Evolutionary conservation across 2,888 invertebrate species (phyloP), one percentile per base, ranked within the genome.

Genomic region (Caenorhabditis panamensis): DNA sequence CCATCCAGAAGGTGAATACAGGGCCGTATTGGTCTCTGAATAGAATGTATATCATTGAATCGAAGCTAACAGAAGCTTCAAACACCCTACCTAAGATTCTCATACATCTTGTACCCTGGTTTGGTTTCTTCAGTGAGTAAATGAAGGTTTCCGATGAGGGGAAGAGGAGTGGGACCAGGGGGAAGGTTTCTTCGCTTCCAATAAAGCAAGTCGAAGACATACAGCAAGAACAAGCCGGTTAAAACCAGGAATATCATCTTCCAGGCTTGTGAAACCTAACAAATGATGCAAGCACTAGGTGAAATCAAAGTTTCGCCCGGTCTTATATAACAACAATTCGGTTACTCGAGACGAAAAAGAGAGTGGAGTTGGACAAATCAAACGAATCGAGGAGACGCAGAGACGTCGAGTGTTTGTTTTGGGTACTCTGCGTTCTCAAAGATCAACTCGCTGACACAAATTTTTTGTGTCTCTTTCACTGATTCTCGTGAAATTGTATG

Each of bases 1-100:
- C 79, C 64, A 82, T 20, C 82, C 82, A 82, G 51, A 79, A 73
- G 2, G 82, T 82, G 66, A 54, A 82, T 18, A 82, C 71, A 1
- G 79, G 75, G 4, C 82, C 82, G 54, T 75, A 82, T 51, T 79
- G 6, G 16, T 69, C 67, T 28, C 81, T 80, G 47, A 0, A 68
- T 54, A 22, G 2, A 47, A 62, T 5, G 47, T 2, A 47, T 28
- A 13, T 18, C 3, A 18, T 6, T 16, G 8, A n/a, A n/a, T n/a
- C n/a, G n/a, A n/a, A n/a, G n/a, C n/a, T n/a, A n/a, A n/a, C n/a
- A 31, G 31, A 31, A 31, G 31, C n/a, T n/a, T n/a, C n/a, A 31
- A 31, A 31, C 4, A 31, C n/a, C n/a, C 47, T 36, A 77, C 73
- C 47, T 69, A 20, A 77, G 61, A n/a, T 67, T 68, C 49, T 73